Conservation (phyloP, 2,797 vertebrate genomes). For the Pterois miles region DNA sequence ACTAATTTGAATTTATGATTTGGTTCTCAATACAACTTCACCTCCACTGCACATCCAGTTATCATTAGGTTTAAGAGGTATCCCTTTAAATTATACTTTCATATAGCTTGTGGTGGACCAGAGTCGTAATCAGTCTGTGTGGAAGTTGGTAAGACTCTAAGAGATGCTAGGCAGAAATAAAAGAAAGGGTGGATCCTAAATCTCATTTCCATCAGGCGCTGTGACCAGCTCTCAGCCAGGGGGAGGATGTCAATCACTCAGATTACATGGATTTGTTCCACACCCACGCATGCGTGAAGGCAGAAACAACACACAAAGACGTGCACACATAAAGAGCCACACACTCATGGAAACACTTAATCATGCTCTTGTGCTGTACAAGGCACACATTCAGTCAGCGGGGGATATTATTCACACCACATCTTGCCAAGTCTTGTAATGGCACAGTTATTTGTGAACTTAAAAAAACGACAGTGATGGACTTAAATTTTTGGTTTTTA, state of each 20-base stretch:
- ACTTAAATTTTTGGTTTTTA: conserved; percentile 17
- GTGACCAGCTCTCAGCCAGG: conserved; percentile 54
- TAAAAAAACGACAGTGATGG: conserved; percentile 34
- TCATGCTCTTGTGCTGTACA: conserved; percentile 56
- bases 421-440: conserved; percentile 53
- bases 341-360: conserved; percentile 58
- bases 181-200: conserved; percentile 43
- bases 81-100: neutral
- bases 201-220: conserved; percentile 55
- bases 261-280: conserved; percentile 75
- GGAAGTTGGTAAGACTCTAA: conserved; percentile 15
- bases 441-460: conserved; percentile 57
- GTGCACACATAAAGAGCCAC: conserved; percentile 43
- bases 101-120: neutral
- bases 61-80: conserved; percentile 23
- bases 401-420: conserved; percentile 55
- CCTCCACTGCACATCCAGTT: neutral
- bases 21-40: neutral
- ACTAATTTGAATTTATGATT: neutral
- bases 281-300: conserved; percentile 55
- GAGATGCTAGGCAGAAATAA: conserved; percentile 24
- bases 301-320: conserved; percentile 44
- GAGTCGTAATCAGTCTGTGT: conserved; percentile 5
- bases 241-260: conserved; percentile 74
- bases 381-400: conserved; percentile 46